These are phyloP conservation scores for Porites australiensis DNA, from an alignment of 64 coral and sea anemone species.

Conservation along the genomic window DNA sequence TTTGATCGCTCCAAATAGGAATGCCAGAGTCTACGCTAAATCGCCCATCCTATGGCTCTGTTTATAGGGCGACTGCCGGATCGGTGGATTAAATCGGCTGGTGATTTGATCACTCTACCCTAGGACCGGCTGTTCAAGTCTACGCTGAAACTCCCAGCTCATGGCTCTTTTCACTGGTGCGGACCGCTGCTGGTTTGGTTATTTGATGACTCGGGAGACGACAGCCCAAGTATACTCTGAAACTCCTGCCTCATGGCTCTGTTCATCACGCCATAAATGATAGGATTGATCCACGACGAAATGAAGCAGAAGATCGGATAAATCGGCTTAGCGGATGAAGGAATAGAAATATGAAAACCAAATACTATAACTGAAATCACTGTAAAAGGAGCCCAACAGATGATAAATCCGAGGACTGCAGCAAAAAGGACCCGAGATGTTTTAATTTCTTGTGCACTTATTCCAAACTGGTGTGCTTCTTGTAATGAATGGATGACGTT, in stretches of 20 bases:
- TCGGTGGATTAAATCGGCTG: no score
- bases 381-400: not conserved
- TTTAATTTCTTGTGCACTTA: not conserved
- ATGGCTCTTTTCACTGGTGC: no score
- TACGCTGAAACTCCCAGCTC: no score
- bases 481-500: not conserved
- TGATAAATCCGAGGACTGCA: not conserved
- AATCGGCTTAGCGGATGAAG: not conserved
- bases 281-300: not conserved
- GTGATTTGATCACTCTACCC: no score
- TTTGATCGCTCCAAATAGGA: no score
- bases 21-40: no score
- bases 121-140: no score
- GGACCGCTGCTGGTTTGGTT: no score
- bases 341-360: not conserved
- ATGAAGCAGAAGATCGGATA: not conserved
- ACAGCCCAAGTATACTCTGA: not conserved
- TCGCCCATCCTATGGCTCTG: no score
- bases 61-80: no score
- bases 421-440: not conserved
- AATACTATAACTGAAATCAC: not conserved
- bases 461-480: not conserved
- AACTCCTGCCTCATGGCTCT: not conserved
- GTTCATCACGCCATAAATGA: conserved; percentile 11
- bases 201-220: no score